These are phyloP conservation scores for Ornithoptera priamus DNA, from an alignment of 2,888 invertebrate species.

Conservation along the genomic window DNA sequence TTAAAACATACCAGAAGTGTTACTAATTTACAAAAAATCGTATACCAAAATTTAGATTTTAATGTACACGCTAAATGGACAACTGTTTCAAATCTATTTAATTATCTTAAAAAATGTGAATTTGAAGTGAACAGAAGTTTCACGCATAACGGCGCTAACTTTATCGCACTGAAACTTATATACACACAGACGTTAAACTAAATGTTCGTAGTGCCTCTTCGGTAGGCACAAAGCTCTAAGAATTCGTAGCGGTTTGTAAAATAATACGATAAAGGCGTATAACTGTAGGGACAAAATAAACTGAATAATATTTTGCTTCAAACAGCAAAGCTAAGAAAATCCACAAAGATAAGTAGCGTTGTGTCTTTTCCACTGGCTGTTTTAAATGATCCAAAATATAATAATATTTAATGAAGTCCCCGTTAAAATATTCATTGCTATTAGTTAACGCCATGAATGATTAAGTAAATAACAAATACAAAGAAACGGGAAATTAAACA, in stretches of 20 bases:
- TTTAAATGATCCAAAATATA: background rate
- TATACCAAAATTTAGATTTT: conserved; percentile 24
- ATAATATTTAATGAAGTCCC: conserved; percentile 1
- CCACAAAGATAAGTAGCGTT: background rate
- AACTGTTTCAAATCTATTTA: conserved; percentile 11
- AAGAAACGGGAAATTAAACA: conserved; percentile 33
- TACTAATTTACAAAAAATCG: conserved; percentile 27
- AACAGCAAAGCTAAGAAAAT: background rate
- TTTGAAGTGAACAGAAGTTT: conserved; percentile 1
- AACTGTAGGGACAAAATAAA: conserved; percentile 4
- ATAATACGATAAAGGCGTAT: background rate
- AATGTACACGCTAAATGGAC: conserved; percentile 17
- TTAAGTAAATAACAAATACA: conserved; percentile 12
- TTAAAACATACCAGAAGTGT: conserved; percentile 10
- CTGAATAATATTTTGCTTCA: background rate
- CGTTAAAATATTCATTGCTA: conserved; percentile 13
- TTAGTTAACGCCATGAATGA: conserved; percentile 5
- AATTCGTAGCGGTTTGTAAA: conserved; percentile 6
- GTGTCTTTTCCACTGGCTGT: background rate
- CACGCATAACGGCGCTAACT: conserved; percentile 3
- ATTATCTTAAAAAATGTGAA: conserved; percentile 2
- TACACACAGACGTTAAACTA: conserved; percentile 7
- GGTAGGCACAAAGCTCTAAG: conserved; percentile 6
- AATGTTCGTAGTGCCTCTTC: conserved; percentile 8
- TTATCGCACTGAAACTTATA: conserved; percentile 26